A percentile compares a stretch with the other conserved stretches of the same genome.
These are phyloP conservation scores for Cheilosia soror DNA, from an alignment of 2,888 invertebrate species.

Conservation along the genomic window DNA sequence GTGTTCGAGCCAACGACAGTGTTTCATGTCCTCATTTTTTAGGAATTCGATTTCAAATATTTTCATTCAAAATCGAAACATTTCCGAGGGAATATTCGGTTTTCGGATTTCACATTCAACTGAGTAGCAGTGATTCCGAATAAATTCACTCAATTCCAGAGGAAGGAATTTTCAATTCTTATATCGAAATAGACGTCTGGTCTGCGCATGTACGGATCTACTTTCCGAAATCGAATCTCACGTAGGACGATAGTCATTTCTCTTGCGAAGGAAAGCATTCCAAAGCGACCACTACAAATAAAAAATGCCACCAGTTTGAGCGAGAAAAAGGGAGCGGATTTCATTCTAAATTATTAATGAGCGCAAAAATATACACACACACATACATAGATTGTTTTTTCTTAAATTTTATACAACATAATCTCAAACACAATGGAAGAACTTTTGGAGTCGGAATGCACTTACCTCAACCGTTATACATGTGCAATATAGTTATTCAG, in stretches of 20 bases:
- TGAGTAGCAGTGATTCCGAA: conserved; percentile 1
- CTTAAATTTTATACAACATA: background rate
- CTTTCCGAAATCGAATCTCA: conserved; percentile 46
- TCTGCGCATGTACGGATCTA: conserved; percentile 26
- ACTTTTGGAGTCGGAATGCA: conserved; percentile 35
- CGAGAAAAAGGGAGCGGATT: conserved; percentile 54
- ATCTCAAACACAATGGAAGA: conserved; percentile 26
- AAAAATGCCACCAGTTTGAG: conserved; percentile 19
- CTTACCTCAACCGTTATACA: conserved; percentile 65
- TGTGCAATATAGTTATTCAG: conserved; percentile 42
- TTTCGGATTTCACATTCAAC: background rate
- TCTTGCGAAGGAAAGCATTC: conserved; percentile 37
- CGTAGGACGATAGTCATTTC: conserved; percentile 22
- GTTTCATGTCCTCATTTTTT: too few species aligned
- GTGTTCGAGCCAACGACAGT: too few species aligned
- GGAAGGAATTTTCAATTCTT: background rate
- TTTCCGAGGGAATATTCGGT: background rate
- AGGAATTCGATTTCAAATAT: too few species aligned
- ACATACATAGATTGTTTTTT: background rate
- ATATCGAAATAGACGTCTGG: background rate
- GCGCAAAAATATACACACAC: conserved; percentile 39
- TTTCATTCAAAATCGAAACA: too few species aligned
- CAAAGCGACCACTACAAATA: conserved; percentile 32
- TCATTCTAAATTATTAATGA: conserved; percentile 67
- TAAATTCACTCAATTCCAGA: background rate